phyloP scores from a whole-genome alignment of 2,888 invertebrate species.

The Apamea sordens region DNA sequence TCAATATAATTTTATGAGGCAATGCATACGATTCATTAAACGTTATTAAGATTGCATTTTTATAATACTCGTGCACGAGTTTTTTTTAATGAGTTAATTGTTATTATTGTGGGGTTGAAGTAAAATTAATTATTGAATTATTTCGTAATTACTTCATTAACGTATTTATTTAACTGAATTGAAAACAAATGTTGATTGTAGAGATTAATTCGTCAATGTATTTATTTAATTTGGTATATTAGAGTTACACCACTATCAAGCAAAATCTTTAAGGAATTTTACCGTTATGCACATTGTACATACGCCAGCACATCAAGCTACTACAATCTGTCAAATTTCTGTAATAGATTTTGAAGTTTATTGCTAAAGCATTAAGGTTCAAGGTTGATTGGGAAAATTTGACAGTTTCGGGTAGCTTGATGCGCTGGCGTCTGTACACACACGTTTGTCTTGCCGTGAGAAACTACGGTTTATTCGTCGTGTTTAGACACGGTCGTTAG shows the following conservation, averaged over 20 bases:
- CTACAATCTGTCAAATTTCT: no score
- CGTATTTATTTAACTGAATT: neutral
- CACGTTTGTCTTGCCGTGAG: no score
- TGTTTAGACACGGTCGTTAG: no score
- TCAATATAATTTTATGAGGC: slow-evolving; percentile 57
- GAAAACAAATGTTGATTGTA: neutral
- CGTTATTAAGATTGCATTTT: slow-evolving; percentile 40
- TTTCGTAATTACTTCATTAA: slow-evolving; percentile 1
- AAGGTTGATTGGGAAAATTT: no score
- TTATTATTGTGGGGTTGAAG: neutral
- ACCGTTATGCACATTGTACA: neutral
- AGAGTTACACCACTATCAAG: neutral
- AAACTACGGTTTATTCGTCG: no score
- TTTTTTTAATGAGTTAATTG: slow-evolving; percentile 34
- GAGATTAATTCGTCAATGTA: neutral
- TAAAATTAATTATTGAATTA: neutral
- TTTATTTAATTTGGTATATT: neutral
- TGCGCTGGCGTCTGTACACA: no score
- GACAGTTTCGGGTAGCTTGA: no score
- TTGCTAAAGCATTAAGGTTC: no score
- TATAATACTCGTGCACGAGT: slow-evolving; percentile 20
- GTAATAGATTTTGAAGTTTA: no score
- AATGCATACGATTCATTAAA: slow-evolving; percentile 40
- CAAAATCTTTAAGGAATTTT: neutral
- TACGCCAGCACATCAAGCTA: no score